Percentiles rank a stretch among this genome's conserved stretches.
Conservation (phyloP, 2,888 invertebrate species). For the Seira ritae region DNA sequence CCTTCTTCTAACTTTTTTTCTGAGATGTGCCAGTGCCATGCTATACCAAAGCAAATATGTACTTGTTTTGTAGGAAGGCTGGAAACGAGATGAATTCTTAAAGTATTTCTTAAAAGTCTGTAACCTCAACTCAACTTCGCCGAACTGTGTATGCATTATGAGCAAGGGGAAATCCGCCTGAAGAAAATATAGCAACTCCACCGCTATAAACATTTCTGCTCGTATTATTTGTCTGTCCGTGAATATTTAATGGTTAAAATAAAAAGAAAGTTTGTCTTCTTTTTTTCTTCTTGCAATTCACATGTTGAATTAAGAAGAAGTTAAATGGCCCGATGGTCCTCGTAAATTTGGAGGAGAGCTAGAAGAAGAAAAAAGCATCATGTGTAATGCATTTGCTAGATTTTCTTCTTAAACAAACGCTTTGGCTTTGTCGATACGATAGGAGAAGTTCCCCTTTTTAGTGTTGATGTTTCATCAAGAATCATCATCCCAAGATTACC, state of each 20-base stretch:
- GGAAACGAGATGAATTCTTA: too few relatives aligned
- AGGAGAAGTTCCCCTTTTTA: not conserved
- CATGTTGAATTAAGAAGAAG: conserved; percentile 61
- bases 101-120: too few relatives aligned
- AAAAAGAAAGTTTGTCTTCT: conserved; percentile 47
- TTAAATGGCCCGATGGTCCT: conserved; percentile 67
- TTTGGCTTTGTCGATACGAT: too few relatives aligned
- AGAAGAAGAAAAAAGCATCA: conserved; percentile 39
- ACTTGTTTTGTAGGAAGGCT: too few relatives aligned
- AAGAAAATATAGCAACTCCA: not conserved
- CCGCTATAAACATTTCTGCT: not conserved
- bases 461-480: conserved; percentile 59
- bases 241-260: conserved; percentile 17
- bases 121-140: too few relatives aligned
- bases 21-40: too few relatives aligned
- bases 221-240: not conserved
- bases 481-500: conserved; percentile 41
- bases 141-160: too few relatives aligned
- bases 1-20: too few relatives aligned
- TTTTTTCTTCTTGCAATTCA: conserved; percentile 38
- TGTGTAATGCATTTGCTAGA: conserved; percentile 39
- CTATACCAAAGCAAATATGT: too few relatives aligned
- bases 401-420: conserved; percentile 16
- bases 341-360: conserved; percentile 66
- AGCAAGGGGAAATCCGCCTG: not conserved